Evolutionary conservation across 2,797 vertebrate species (phyloP).

Genomic region (Sebastes baramenuke): DNA sequence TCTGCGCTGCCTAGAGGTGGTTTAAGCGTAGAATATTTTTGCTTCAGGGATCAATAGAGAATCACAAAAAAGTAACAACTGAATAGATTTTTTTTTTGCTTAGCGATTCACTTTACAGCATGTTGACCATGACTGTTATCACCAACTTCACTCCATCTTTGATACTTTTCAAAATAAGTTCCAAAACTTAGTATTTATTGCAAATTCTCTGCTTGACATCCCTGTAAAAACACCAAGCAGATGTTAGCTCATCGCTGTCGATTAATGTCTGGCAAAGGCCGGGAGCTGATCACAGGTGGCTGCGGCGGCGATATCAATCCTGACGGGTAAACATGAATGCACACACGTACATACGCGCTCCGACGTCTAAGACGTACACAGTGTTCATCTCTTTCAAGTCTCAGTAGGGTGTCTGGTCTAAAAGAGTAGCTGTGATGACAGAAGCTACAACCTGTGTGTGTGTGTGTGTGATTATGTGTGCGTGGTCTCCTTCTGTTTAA

Average conservation of each 20-base stretch:
- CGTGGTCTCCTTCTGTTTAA: constrained; percentile 68
- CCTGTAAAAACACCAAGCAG: constrained; percentile 49
- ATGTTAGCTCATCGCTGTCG: constrained; percentile 51
- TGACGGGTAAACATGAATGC: constrained; percentile 30
- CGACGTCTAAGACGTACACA: background rate
- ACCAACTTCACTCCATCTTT: background rate
- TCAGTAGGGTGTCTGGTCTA: constrained; percentile 25
- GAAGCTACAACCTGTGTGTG: constrained; percentile 18
- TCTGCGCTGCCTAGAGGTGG: constrained; percentile 11
- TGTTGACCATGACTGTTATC: background rate
- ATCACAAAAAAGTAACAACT: constrained; percentile 22
- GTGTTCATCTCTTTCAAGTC: constrained; percentile 11
- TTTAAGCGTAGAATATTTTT: constrained; percentile 25
- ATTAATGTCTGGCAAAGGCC: constrained; percentile 61
- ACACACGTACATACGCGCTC: background rate
- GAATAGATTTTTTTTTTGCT: constrained; percentile 14
- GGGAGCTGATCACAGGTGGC: constrained; percentile 62
- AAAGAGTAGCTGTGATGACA: constrained; percentile 51
- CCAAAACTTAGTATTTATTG: constrained; percentile 2
- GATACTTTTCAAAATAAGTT: constrained; percentile 1
- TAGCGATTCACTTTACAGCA: constrained; percentile 12
- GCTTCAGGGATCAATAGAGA: constrained; percentile 40
- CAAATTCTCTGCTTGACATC: constrained; percentile 3
- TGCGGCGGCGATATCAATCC: constrained; percentile 26
- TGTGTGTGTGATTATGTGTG: constrained; percentile 18